phyloP scores from a whole-genome alignment of 2,888 invertebrate species.

The Diachrysia chrysitis region DNA sequence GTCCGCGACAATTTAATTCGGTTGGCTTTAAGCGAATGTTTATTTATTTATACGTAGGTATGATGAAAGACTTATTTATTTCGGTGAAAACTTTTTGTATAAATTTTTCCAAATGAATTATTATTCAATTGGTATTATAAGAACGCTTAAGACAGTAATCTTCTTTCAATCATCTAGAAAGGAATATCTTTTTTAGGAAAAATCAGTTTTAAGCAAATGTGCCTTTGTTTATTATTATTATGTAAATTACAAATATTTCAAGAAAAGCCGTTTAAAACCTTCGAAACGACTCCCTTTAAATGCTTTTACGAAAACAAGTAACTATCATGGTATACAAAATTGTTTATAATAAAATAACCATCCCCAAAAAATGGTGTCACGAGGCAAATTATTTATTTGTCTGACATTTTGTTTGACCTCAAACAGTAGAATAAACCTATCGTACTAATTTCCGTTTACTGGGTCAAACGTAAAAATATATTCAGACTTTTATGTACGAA shows the following conservation, averaged over 20 bases:
- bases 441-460: conserved; percentile 9
- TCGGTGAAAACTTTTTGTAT: no score
- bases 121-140: no score
- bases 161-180: no score
- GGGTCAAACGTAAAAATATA: conserved; percentile 24
- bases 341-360: conserved; percentile 5
- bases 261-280: conserved; percentile 11
- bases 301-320: conserved; percentile 6
- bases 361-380: neutral
- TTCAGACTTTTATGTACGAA: conserved; percentile 23
- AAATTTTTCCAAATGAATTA: neutral
- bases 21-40: conserved; percentile 27
- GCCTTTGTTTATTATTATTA: no score
- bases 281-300: conserved; percentile 15
- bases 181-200: no score
- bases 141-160: no score
- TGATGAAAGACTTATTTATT: conserved; percentile 9
- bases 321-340: conserved; percentile 10
- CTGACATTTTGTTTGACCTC: conserved; percentile 10
- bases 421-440: conserved; percentile 7
- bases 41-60: conserved; percentile 24
- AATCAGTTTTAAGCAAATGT: no score
- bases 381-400: neutral
- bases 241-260: conserved; percentile 3
- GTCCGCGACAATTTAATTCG: conserved; percentile 42